These are phyloP conservation scores for Drosophila pseudotakahashii DNA, from an alignment of 2,888 invertebrate genomes.

Conservation along the genomic window DNA sequence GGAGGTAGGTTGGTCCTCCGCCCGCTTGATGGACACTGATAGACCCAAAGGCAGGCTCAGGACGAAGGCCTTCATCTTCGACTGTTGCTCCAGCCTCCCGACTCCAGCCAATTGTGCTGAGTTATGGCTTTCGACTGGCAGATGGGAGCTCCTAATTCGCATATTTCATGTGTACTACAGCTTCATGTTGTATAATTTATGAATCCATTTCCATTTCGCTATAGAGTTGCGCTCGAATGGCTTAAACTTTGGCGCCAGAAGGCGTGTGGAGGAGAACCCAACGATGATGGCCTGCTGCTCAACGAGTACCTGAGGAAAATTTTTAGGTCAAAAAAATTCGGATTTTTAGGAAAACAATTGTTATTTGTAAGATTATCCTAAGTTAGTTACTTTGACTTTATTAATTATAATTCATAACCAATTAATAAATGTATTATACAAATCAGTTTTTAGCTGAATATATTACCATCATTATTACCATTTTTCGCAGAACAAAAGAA, in stretches of 20 bases:
- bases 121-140: conserved; percentile 21
- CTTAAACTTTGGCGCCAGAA: conserved; percentile 5
- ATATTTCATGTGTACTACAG: conserved; percentile 37
- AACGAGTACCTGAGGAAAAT: conserved; percentile 19
- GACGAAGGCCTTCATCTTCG: background rate
- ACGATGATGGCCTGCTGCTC: conserved; percentile 31
- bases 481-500: no score
- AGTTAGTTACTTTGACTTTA: no score
- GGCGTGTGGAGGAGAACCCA: conserved; percentile 17
- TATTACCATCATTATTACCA: no score
- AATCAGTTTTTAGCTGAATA: no score
- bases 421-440: no score
- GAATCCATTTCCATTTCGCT: conserved; percentile 61
- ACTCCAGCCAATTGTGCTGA: conserved; percentile 26
- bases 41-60: conserved; percentile 1
- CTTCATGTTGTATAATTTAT: conserved; percentile 64
- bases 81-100: background rate
- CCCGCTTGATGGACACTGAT: conserved; percentile 27
- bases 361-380: no score
- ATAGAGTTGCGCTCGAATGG: conserved; percentile 26
- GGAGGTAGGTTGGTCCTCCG: background rate
- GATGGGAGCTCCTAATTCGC: conserved; percentile 9
- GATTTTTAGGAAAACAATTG: no score
- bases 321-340: background rate
- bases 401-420: no score